These are phyloP conservation scores for Temnopleurus reevesii DNA, from an alignment of 53 echinoderm and acorn worm species.

Conservation along the genomic window DNA sequence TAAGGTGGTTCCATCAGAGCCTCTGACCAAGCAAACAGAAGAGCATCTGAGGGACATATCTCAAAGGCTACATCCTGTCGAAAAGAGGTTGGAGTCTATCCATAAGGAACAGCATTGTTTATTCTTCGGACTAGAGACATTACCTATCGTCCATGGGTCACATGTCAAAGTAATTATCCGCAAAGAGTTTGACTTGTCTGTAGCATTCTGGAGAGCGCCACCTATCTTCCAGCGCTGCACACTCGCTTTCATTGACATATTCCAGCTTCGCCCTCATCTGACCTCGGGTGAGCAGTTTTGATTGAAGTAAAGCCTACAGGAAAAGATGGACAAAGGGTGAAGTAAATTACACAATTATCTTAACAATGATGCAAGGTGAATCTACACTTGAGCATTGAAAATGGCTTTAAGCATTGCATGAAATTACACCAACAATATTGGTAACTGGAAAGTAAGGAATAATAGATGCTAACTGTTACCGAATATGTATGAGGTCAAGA, in stretches of 20 bases:
- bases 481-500: too few relatives aligned
- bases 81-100: background rate
- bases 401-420: too few relatives aligned
- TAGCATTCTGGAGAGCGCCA: constrained; percentile 84
- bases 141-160: background rate
- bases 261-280: constrained; percentile 89
- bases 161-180: constrained; percentile 60
- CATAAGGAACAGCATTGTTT: background rate
- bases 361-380: too few relatives aligned
- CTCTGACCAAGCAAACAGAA: background rate
- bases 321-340: background rate
- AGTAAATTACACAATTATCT: too few relatives aligned
- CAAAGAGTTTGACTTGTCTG: constrained; percentile 65
- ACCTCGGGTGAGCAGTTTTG: constrained; percentile 79
- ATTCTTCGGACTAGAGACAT: background rate
- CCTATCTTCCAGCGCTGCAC: constrained; percentile 74
- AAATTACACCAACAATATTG: too few relatives aligned
- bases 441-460: too few relatives aligned
- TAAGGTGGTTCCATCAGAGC: too few relatives aligned
- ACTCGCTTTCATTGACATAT: constrained; percentile 93
- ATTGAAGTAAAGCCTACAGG: constrained; percentile 43
- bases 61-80: background rate
- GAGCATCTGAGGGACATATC: background rate
- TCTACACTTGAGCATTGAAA: too few relatives aligned
- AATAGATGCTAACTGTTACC: too few relatives aligned